These are phyloP conservation scores for Branchipolynoe longqiensis DNA, from an alignment of 2,888 invertebrate genomes.

Conservation along the genomic window DNA sequence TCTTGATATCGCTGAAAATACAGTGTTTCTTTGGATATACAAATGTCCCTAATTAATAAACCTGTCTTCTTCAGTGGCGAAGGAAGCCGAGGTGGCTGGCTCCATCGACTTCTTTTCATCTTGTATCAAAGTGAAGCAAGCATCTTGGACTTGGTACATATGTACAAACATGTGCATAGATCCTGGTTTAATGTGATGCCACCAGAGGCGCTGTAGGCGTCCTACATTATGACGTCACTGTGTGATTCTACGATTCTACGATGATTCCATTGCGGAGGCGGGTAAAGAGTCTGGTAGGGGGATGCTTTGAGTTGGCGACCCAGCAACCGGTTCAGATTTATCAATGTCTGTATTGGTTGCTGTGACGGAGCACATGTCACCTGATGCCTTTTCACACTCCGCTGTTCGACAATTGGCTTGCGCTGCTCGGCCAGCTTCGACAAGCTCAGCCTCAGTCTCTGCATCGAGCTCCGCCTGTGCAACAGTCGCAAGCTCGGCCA, in stretches of 20 bases:
- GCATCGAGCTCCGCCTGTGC: too few species aligned
- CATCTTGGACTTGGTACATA: conserved; percentile 17
- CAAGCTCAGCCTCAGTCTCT: too few species aligned
- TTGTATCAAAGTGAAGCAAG: conserved; percentile 41
- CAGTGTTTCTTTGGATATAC: conserved; percentile 21
- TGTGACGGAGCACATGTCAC: too few species aligned
- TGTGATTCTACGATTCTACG: conserved; percentile 9
- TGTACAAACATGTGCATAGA: conserved; percentile 38
- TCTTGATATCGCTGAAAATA: conserved; percentile 45
- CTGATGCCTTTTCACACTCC: too few species aligned
- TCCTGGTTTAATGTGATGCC: conserved; percentile 4
- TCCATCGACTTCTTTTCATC: not conserved
- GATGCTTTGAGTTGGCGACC: not conserved
- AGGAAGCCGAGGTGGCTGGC: not conserved
- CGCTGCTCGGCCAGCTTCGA: too few species aligned
- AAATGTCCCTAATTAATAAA: conserved; percentile 37
- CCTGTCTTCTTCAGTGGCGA: conserved; percentile 16
- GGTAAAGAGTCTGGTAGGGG: not conserved
- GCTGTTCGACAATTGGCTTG: too few species aligned
- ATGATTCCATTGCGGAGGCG: not conserved
- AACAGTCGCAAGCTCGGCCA: too few species aligned
- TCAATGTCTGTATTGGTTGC: too few species aligned
- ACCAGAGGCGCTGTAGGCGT: not conserved
- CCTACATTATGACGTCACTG: not conserved
- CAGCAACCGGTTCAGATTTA: not conserved